Conservation (phyloP, 2,888 invertebrate genomes). For the Plebejus anna region DNA sequence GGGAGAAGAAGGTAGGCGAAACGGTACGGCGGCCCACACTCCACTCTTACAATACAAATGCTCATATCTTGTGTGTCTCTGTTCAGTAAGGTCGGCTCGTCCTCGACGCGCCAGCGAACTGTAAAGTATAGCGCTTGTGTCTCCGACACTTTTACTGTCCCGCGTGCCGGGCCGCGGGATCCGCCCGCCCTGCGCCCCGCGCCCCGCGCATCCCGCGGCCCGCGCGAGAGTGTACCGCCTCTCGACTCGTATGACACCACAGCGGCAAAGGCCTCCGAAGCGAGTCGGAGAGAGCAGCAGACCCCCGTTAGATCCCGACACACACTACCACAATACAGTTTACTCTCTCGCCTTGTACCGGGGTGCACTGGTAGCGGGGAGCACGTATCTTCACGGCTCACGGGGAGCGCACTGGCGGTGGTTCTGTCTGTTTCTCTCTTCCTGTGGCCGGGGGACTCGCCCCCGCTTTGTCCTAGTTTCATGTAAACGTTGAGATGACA, state of each 20-base stretch:
- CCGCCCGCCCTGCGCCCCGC: constrained; percentile 47
- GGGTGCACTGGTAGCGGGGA: constrained; percentile 67
- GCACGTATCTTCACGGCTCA: constrained; percentile 70
- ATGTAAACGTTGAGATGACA: constrained; percentile 32
- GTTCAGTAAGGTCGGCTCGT: constrained; percentile 79
- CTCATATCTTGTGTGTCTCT: constrained; percentile 77
- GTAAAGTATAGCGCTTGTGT: constrained; percentile 72
- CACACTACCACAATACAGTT: constrained; percentile 41
- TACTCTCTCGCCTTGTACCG: constrained; percentile 47
- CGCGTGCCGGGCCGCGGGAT: constrained; percentile 71
- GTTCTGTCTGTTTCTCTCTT: constrained; percentile 81
- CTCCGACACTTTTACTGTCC: constrained; percentile 61
- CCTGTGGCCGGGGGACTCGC: constrained; percentile 77
- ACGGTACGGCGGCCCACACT: constrained; percentile 90
- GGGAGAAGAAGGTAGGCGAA: constrained; percentile 99
- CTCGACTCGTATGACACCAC: constrained; percentile 68
- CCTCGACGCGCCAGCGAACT: constrained; percentile 71
- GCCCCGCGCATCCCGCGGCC: constrained; percentile 55
- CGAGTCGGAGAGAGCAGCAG: constrained; percentile 82
- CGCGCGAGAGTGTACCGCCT: constrained; percentile 52
- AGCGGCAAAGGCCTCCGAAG: constrained; percentile 78
- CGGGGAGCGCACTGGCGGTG: constrained; percentile 76
- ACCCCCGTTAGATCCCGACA: constrained; percentile 76
- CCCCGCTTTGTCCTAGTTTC: constrained; percentile 61
- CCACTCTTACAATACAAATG: constrained; percentile 79